Evolutionary conservation across 2,888 invertebrate genomes (phyloP).

Genomic region (Tachystola acroxantha): DNA sequence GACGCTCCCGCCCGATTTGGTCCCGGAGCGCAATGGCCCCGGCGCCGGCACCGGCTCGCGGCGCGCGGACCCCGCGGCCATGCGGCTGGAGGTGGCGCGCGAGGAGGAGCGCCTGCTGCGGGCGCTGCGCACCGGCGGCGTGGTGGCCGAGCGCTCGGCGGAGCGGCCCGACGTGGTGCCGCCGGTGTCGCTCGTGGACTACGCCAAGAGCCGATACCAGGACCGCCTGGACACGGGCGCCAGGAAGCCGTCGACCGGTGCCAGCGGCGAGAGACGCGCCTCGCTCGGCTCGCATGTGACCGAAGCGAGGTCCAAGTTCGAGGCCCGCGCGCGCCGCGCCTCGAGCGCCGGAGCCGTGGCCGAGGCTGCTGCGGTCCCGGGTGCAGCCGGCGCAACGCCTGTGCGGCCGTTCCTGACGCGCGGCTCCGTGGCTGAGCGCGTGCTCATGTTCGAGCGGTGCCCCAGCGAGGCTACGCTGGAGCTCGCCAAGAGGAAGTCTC

Average conservation of each 20-base stretch:
- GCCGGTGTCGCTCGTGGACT: constrained; percentile 79
- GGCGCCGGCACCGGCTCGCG: constrained; percentile 52
- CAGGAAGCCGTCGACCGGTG: constrained; percentile 62
- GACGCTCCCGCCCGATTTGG: constrained; percentile 80
- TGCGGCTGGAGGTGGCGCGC: constrained; percentile 85
- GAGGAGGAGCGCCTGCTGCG: constrained; percentile 89
- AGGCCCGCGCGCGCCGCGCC: constrained; percentile 69
- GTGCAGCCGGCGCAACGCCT: constrained; percentile 67
- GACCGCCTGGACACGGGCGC: constrained; percentile 75
- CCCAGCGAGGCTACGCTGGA: constrained; percentile 87
- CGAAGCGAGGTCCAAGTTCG: constrained; percentile 70
- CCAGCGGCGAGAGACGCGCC: constrained; percentile 59
- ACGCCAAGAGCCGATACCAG: constrained; percentile 81
- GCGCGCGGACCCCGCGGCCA: constrained; percentile 69
- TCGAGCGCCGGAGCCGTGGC: constrained; percentile 62
- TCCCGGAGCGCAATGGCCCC: constrained; percentile 69
- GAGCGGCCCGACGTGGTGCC: constrained; percentile 72
- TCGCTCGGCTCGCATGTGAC: constrained; percentile 71
- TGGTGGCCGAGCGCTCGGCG: constrained; percentile 63
- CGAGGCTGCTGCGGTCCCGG: constrained; percentile 47
- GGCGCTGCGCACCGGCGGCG: constrained; percentile 85
- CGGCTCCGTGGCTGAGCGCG: constrained; percentile 93
- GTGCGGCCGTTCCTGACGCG: constrained; percentile 91
- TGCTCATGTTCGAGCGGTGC: constrained; percentile 93
- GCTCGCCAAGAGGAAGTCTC: constrained; percentile 79